phyloP scores from a whole-genome alignment of 2,797 vertebrate species.

The Xiphorhynchus erythropygius region DNA sequence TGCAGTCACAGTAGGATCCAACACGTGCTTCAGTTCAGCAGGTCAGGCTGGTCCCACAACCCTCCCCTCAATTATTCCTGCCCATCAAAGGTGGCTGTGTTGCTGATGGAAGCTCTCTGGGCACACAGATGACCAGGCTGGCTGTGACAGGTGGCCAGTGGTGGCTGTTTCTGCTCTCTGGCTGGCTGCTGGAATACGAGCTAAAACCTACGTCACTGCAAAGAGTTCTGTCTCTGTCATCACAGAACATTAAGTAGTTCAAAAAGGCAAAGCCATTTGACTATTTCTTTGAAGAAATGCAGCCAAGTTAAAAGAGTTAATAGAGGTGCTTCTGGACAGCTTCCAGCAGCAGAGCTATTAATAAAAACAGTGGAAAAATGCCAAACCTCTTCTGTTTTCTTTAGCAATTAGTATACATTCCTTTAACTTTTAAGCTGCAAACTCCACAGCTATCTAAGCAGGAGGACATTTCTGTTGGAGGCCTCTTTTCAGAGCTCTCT shows the following conservation, averaged over 20 bases:
- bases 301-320: constrained; percentile 45
- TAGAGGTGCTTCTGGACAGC: constrained; percentile 37
- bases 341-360: constrained; percentile 49
- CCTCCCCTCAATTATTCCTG: neutral
- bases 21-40: neutral
- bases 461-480: neutral
- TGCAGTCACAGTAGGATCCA: neutral
- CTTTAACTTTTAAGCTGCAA: neutral
- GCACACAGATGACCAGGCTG: neutral
- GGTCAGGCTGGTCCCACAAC: neutral
- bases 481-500: neutral
- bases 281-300: neutral
- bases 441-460: neutral
- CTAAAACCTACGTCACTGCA: neutral
- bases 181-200: neutral
- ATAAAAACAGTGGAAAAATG: constrained; percentile 45
- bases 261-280: constrained; percentile 2
- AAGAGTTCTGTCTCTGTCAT: neutral
- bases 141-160: neutral
- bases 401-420: constrained; percentile 31
- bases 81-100: neutral
- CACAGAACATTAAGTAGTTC: neutral
- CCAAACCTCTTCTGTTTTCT: constrained; percentile 40
- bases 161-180: neutral
- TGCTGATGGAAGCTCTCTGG: neutral